Percentiles rank a stretch among this genome's conserved stretches.
Conservation (phyloP, 2,888 invertebrate genomes). For the Oasisia sp. region DNA sequence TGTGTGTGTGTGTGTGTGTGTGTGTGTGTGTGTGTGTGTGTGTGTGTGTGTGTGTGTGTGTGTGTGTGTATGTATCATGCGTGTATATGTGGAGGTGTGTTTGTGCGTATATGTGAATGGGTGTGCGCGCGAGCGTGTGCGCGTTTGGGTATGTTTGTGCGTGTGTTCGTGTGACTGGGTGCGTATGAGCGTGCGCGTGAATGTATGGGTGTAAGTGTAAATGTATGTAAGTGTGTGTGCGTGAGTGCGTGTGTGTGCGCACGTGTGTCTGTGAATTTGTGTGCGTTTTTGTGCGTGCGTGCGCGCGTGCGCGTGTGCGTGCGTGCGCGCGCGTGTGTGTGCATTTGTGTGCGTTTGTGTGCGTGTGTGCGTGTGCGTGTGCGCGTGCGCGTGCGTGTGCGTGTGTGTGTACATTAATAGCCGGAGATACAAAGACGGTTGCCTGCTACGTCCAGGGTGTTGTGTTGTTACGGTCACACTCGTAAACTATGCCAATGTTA, state of each 20-base stretch:
- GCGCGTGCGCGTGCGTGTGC: neutral
- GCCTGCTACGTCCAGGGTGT: too few species aligned
- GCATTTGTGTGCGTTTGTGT: neutral
- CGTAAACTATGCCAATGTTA: too few species aligned
- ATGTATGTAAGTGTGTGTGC: neutral
- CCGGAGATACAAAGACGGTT: too few species aligned
- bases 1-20: neutral
- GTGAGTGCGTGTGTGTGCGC: neutral
- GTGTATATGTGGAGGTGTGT: too few species aligned
- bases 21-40: neutral
- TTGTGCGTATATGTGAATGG: too few species aligned
- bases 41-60: too few species aligned
- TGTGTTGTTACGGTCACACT: too few species aligned
- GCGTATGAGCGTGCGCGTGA: neutral
- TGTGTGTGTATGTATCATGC: too few species aligned
- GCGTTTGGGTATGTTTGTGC: too few species aligned
- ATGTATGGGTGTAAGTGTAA: neutral
- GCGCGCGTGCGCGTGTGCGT: neutral
- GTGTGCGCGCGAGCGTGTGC: too few species aligned
- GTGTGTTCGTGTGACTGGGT: neutral
- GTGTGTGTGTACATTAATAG: too few species aligned
- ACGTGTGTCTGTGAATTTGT: neutral
- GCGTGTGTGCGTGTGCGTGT: neutral
- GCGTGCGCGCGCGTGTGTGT: neutral
- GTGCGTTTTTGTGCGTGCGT: neutral